These are phyloP conservation scores for Arctopsyche grandis DNA, from an alignment of 1,140 invertebrate genomes.

Conservation along the genomic window DNA sequence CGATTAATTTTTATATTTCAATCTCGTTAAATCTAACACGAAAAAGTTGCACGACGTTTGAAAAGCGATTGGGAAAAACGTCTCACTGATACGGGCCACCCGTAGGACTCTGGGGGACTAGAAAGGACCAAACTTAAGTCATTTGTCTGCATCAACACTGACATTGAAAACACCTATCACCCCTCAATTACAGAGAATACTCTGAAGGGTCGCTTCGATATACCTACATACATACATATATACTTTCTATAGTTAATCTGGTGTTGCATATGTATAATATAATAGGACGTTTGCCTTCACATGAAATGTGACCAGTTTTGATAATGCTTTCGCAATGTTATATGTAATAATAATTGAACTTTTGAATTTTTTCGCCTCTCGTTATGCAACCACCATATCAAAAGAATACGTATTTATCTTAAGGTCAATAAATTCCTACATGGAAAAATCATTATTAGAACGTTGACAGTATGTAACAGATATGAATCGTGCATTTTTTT, in stretches of 20 bases:
- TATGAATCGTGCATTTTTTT: no score
- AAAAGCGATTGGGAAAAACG: conserved; percentile 31
- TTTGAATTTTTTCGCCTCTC: conserved; percentile 11
- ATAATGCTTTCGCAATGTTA: neutral
- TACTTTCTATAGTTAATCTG: neutral
- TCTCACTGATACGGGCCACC: neutral
- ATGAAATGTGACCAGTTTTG: neutral
- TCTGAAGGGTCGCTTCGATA: neutral
- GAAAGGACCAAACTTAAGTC: conserved; percentile 49
- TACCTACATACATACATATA: neutral
- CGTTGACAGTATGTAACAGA: no score
- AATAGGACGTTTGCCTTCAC: conserved; percentile 24
- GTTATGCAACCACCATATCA: neutral
- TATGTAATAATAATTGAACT: conserved; percentile 13
- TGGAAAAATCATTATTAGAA: no score
- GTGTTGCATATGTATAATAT: neutral
- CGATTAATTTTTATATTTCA: neutral
- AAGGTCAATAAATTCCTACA: neutral
- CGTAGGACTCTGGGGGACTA: conserved; percentile 31
- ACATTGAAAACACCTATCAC: conserved; percentile 50
- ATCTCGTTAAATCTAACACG: no score
- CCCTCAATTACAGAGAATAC: conserved; percentile 37
- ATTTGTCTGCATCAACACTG: conserved; percentile 51
- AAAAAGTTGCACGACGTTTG: neutral
- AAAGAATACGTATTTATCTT: neutral